phyloP scores from a whole-genome alignment of 2,797 vertebrate species.

The Mallotus villosus region DNA sequence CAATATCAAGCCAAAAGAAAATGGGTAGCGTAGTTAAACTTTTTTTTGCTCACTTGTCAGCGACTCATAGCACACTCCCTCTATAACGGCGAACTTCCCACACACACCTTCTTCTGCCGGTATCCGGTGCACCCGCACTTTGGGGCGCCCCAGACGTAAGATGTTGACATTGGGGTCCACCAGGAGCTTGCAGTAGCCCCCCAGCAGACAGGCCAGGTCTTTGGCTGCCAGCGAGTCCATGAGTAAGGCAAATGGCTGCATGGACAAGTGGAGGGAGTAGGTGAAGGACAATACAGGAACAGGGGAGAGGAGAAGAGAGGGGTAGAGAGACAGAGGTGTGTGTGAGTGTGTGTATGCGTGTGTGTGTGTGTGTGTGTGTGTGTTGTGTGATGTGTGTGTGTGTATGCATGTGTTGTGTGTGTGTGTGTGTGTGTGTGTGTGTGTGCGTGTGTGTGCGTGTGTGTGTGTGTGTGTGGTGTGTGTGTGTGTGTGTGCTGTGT shows the following conservation, averaged over 20 bases:
- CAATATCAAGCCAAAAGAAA: slow-evolving; percentile 56
- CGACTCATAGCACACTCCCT: slow-evolving; percentile 79
- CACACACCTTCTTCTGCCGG: slow-evolving; percentile 93
- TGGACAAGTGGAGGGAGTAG: slow-evolving; percentile 47
- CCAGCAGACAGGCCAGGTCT: slow-evolving; percentile 92
- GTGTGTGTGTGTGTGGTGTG: neutral
- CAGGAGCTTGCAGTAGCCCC: slow-evolving; percentile 90
- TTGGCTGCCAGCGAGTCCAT: slow-evolving; percentile 94
- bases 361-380: neutral
- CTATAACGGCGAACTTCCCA: slow-evolving; percentile 71
- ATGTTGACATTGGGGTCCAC: slow-evolving; percentile 84
- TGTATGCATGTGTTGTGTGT: slow-evolving; percentile 3
- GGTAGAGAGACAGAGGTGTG: slow-evolving; percentile 44
- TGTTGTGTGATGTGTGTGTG: slow-evolving; percentile 2
- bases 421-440: neutral
- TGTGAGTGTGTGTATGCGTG: neutral
- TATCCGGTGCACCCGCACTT: slow-evolving; percentile 82
- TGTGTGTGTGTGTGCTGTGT: neutral
- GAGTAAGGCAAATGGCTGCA: slow-evolving; percentile 90
- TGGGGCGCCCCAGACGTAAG: slow-evolving; percentile 86
- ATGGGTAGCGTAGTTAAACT: slow-evolving; percentile 35
- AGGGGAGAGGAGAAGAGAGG: slow-evolving; percentile 44
- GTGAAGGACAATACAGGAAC: slow-evolving; percentile 44
- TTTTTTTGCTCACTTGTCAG: slow-evolving; percentile 76
- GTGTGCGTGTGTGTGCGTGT: neutral